Evolutionary conservation across 2,888 invertebrate species (phyloP), one percentile per base, ranked within the genome.

Genomic region (Protonemura montana): DNA sequence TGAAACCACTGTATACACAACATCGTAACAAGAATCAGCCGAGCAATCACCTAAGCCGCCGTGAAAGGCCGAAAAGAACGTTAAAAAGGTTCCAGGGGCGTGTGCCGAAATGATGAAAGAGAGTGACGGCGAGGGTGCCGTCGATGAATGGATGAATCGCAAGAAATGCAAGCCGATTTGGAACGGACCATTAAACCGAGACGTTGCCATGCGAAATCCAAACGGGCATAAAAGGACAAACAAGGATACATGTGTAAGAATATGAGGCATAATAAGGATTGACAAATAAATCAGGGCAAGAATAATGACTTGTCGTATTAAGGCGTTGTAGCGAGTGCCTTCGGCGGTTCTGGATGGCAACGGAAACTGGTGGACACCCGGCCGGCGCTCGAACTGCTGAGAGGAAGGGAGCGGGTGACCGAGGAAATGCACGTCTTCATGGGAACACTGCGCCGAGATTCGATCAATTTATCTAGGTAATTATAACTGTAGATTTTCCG

Each of bases 81-180:
- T 86, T 86, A 82, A 82, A 82, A 86, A 81, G 86, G 76, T 85
- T 76, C n/a, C n/a, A n/a, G 76, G 42, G 86, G 86, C 86, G 85
- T 85, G 85, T 35, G 85, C 78, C 28, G 41, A 59, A n/a, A 82
- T n/a, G 76, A 27, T 81, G 85, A 80, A 41, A n/a, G 6, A 35
- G 35, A 76, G 85, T 76, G 85, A 81, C 41, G 85, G 78, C n/a
- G 26, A 27, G 35, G 42, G 42, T 41, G 41, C 76, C 27, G 76
- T 28, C 27, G 26, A 82, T 82, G 86, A 82, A 82, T 86, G 86
- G 81, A 59, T 81, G 86, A 77, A 80, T 82, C 86, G 30, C 41
- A 83, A 76, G 84, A 76, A 84, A 83, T 42, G 82, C 35, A 30
- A 27, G 76, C 28, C 84, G 84, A 84, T 84, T 84, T 84, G 76